These are phyloP conservation scores for Rhodinocichla rosea DNA, from an alignment of 2,113 vertebrate species.

Conservation along the genomic window DNA sequence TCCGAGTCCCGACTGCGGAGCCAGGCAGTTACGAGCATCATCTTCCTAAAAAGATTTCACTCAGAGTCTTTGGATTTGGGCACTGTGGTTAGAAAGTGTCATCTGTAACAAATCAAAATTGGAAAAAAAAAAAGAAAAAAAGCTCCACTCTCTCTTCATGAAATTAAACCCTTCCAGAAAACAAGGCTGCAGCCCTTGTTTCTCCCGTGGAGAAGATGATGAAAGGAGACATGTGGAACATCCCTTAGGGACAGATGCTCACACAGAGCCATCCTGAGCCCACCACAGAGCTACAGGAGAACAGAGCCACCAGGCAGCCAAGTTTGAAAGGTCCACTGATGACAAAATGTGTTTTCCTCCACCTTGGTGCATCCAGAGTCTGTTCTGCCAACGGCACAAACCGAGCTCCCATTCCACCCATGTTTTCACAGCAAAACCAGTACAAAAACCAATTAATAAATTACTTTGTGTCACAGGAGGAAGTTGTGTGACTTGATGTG, in stretches of 20 bases:
- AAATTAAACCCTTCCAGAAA: neutral
- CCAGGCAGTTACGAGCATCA: accelerated
- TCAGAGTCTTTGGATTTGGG: neutral
- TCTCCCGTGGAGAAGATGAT: neutral
- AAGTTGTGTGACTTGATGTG: neutral
- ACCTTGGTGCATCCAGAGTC: neutral
- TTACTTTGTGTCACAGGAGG: neutral
- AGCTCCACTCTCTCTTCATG: neutral
- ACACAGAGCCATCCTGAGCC: neutral
- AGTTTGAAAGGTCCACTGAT: neutral
- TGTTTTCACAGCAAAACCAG: neutral
- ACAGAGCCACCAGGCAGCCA: neutral
- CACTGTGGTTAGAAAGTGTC: neutral
- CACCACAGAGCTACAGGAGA: neutral
- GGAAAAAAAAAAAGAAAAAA: neutral
- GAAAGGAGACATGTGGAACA: neutral
- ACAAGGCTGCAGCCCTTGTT: neutral
- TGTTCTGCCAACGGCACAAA: accelerated
- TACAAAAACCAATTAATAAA: neutral
- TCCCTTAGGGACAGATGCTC: neutral
- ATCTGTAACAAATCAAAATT: neutral
- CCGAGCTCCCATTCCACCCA: neutral
- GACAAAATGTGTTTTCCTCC: neutral
- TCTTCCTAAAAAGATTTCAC: neutral
- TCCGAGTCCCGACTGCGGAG: accelerated